phyloP scores from a whole-genome alignment of 2,113 vertebrate genomes.

The Equus quagga region DNA sequence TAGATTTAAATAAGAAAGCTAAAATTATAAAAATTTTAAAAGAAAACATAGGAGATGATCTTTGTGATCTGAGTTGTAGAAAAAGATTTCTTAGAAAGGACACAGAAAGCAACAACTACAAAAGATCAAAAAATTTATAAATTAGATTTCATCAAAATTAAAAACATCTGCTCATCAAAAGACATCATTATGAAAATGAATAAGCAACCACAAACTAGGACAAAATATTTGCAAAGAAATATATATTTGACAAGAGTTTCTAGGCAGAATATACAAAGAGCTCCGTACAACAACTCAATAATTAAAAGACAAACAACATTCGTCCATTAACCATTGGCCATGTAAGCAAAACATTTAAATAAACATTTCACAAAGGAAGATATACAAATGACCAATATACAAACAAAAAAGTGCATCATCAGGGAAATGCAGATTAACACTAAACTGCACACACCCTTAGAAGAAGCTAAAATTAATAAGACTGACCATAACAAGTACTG shows the following conservation, averaged over 20 bases:
- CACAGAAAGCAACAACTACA: background rate
- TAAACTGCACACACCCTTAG: background rate
- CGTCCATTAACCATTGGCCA: background rate
- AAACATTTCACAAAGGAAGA: background rate
- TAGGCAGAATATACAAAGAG: background rate
- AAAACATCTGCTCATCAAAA: background rate
- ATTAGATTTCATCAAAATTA: background rate
- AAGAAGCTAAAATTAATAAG: background rate
- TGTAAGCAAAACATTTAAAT: background rate
- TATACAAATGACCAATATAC: background rate
- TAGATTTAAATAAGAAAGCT: background rate
- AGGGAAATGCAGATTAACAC: background rate
- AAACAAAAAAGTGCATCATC: background rate
- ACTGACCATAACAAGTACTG: background rate
- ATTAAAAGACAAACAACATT: background rate
- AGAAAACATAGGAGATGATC: background rate
- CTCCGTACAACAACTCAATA: background rate
- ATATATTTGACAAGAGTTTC: background rate
- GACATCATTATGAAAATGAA: background rate
- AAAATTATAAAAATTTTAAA: background rate
- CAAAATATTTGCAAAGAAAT: background rate
- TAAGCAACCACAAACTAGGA: background rate
- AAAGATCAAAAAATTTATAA: background rate
- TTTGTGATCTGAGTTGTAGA: background rate
- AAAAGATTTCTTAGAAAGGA: background rate